Conservation (phyloP, 2,113 vertebrate genomes). For the Proterorhinus semilunaris region DNA sequence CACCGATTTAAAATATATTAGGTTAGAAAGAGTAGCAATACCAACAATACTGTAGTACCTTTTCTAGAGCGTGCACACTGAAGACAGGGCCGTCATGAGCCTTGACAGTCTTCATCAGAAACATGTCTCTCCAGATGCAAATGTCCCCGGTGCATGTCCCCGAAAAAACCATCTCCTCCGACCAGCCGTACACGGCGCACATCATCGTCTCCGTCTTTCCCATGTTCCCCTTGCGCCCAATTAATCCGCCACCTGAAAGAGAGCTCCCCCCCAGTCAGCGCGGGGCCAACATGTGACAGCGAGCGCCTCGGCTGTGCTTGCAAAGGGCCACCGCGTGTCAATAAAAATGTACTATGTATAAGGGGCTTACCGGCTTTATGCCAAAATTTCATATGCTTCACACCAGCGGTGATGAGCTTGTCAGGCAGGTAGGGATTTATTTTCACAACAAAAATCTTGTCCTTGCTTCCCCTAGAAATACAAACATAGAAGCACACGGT, state of each 20-base stretch:
- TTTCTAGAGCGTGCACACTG: conserved; percentile 96
- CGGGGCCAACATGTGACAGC: conserved; percentile 20
- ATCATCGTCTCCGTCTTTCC: conserved; percentile 96
- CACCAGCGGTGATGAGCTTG: conserved; percentile 95
- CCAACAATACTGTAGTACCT: conserved; percentile 72
- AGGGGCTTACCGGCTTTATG: conserved; percentile 87
- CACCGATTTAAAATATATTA: background rate
- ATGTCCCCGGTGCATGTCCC: conserved; percentile 94
- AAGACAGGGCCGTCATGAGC: conserved; percentile 97
- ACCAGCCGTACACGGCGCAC: conserved; percentile 96
- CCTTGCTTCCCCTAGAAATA: conserved; percentile 93
- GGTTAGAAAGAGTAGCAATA: background rate
- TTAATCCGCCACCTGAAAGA: conserved; percentile 89
- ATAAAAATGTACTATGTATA: background rate
- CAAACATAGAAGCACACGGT: background rate
- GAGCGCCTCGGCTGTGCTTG: conserved; percentile 27
- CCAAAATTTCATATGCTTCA: conserved; percentile 99
- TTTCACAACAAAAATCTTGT: conserved; percentile 98
- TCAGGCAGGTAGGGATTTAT: conserved; percentile 95
- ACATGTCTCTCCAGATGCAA: conserved; percentile 97
- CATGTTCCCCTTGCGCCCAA: conserved; percentile 90
- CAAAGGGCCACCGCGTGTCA: conserved; percentile 25
- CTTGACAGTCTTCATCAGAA: conserved; percentile 96
- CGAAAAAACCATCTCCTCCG: conserved; percentile 96
- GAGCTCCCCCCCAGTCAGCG: conserved; percentile 11